Evolutionary conservation across 2,888 invertebrate genomes (phyloP), one percentile per base, ranked within the genome.

Genomic region (Lasioglossum malachurum): DNA sequence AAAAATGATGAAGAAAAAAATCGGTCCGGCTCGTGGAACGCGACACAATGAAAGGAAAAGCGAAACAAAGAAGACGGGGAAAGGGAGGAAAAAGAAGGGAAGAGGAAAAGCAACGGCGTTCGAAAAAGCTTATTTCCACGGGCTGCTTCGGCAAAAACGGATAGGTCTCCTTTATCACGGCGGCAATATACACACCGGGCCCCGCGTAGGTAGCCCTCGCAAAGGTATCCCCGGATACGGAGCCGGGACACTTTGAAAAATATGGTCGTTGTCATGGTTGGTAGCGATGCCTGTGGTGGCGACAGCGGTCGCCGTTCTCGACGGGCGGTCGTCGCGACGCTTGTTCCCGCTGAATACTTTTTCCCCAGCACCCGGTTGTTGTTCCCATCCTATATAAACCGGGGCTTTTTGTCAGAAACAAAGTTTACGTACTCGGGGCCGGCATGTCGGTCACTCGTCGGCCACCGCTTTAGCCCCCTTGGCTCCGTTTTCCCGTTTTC

Each of bases 101-200:
- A 31, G 31, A 31, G 60, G 16, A 16, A 16, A 31, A 31, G 60
- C 31, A n/a, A 64, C 16, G 31, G 31, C 91, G 87, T 91, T 91
- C 86, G 88, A 75, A 85, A 84, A 90, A 92, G 91, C 91, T 92
- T 91, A 92, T 91, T 91, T 91, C 92, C 92, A 88, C 88, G 31
- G 35, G 87, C 80, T 88, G 77, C 92, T 91, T 90, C 90, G 89
- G 87, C 84, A 92, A 90, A 89, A 91, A 91, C 87, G 91, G 86
- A 91, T 92, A 89, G 90, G 86, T 88, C 90, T 87, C 90, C 89
- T 91, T 92, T 91, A 91, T 91, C 91, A 91, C 91, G 78, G 60
- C 60, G 67, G 90, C 91, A 89, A 92, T 91, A 91, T 91, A 91
- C 89, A 87, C 86, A 57, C 31, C 7, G 64, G 16, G 31, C 7